A percentile compares a stretch with the other conserved stretches of the same genome.
These are phyloP conservation scores for Gymnocheta viridis DNA, from an alignment of 2,888 invertebrate species.

Conservation along the genomic window DNA sequence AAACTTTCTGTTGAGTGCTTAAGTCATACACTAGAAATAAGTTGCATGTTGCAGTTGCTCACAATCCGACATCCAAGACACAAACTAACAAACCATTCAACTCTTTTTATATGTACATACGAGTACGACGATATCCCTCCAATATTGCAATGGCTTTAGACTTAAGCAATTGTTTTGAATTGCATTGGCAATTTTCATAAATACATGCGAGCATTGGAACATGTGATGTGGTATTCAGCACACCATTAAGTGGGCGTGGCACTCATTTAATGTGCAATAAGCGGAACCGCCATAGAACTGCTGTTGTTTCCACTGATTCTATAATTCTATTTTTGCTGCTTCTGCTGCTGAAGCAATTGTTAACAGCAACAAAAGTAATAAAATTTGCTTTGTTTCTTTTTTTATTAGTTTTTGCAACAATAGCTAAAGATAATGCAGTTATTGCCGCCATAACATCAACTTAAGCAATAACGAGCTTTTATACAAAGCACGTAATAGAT, in stretches of 20 bases:
- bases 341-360: conserved; percentile 52
- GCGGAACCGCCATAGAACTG: conserved; percentile 70
- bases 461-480: conserved; percentile 64
- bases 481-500: conserved; percentile 17
- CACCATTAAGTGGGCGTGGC: conserved; percentile 73
- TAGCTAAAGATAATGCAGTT: conserved; percentile 64
- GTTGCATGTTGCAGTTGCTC: conserved; percentile 55
- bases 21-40: conserved; percentile 17
- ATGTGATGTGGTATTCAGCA: conserved; percentile 71
- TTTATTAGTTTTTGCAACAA: conserved; percentile 31
- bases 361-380: conserved; percentile 53
- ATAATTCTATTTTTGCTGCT: conserved; percentile 36
- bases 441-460: conserved; percentile 68
- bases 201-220: conserved; percentile 47
- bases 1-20: conserved; percentile 14
- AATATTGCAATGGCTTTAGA: conserved; percentile 48
- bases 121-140: conserved; percentile 12
- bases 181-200: conserved; percentile 69
- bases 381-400: conserved; percentile 24
- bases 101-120: neutral
- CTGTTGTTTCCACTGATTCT: conserved; percentile 52
- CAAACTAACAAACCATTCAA: conserved; percentile 21
- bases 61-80: neutral
- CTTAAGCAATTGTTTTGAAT: conserved; percentile 63
- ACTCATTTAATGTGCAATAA: conserved; percentile 71